Evolutionary conservation across 2,113 vertebrate species (phyloP).

Genomic region (Heterotis niloticus): DNA sequence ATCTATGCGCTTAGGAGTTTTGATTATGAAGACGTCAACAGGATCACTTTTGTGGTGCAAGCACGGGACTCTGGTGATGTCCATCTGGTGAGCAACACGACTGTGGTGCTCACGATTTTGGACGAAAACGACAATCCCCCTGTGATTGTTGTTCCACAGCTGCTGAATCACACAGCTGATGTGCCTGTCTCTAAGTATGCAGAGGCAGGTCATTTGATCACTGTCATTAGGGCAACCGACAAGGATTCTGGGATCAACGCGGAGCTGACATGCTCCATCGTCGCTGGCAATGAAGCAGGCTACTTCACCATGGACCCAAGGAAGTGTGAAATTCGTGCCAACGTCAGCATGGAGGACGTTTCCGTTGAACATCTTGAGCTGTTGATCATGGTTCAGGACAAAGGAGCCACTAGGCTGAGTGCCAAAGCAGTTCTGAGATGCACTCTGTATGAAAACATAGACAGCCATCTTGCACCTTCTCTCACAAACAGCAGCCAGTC

Average conservation of each 20-base stretch:
- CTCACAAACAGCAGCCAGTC: slow-evolving; percentile 64
- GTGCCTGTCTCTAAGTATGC: slow-evolving; percentile 77
- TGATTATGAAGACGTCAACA: slow-evolving; percentile 87
- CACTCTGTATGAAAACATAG: slow-evolving; percentile 68
- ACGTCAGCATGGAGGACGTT: slow-evolving; percentile 75
- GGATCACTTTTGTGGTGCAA: slow-evolving; percentile 83
- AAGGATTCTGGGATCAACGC: slow-evolving; percentile 88
- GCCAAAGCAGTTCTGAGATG: slow-evolving; percentile 82
- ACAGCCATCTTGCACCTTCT: slow-evolving; percentile 68
- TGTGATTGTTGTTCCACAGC: slow-evolving; percentile 73
- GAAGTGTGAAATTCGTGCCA: slow-evolving; percentile 87
- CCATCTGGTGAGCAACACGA: slow-evolving; percentile 76
- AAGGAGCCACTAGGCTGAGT: slow-evolving; percentile 79
- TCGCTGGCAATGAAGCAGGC: slow-evolving; percentile 77
- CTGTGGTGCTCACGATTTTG: slow-evolving; percentile 80
- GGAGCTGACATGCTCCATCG: slow-evolving; percentile 83
- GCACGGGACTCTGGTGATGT: slow-evolving; percentile 84
- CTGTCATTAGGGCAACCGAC: slow-evolving; percentile 79
- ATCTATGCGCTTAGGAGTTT: slow-evolving; percentile 90
- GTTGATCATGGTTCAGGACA: slow-evolving; percentile 79
- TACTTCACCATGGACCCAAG: slow-evolving; percentile 82
- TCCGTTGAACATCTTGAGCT: slow-evolving; percentile 74
- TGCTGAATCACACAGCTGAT: slow-evolving; percentile 85
- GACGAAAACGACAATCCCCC: slow-evolving; percentile 94
- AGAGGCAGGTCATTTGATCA: slow-evolving; percentile 75